Evolutionary conservation across 2,113 vertebrate species (phyloP).

Genomic region (Rhynchomys soricoides): DNA sequence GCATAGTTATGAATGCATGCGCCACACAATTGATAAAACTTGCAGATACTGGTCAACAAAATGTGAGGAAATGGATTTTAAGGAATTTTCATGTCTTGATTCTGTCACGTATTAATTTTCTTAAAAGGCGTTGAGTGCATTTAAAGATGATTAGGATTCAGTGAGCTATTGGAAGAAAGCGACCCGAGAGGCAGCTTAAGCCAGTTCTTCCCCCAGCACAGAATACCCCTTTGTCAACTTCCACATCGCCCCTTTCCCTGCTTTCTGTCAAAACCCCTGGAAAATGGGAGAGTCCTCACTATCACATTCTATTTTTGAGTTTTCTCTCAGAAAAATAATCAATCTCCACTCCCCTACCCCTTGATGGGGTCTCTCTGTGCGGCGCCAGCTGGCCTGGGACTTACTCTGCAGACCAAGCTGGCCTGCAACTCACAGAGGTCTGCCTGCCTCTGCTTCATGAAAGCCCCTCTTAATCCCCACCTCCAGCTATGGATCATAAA

Average conservation of each 20-base stretch:
- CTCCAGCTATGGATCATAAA: not conserved
- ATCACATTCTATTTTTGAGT: not conserved
- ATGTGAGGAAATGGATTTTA: not conserved
- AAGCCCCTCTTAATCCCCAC: not conserved
- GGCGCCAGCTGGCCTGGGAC: not conserved
- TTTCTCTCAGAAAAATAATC: not conserved
- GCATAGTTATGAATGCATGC: not conserved
- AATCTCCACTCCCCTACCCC: not conserved
- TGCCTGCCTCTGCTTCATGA: not conserved
- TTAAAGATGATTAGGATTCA: constrained; percentile 52
- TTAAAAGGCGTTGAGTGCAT: constrained; percentile 38
- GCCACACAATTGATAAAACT: constrained; percentile 6
- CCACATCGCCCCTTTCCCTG: not conserved
- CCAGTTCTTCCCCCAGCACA: not conserved
- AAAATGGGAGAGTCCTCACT: not conserved
- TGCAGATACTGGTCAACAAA: constrained; percentile 17
- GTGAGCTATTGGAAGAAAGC: constrained; percentile 19
- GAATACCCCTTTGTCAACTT: not conserved
- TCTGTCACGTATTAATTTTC: constrained; percentile 47
- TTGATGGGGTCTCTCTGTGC: not conserved
- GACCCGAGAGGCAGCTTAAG: not conserved
- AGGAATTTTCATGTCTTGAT: constrained; percentile 31
- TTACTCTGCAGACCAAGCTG: not conserved
- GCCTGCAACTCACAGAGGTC: not conserved
- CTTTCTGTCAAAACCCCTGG: not conserved